Conservation (phyloP, 2,113 vertebrate species). For the Typhlomys cinereus region DNA sequence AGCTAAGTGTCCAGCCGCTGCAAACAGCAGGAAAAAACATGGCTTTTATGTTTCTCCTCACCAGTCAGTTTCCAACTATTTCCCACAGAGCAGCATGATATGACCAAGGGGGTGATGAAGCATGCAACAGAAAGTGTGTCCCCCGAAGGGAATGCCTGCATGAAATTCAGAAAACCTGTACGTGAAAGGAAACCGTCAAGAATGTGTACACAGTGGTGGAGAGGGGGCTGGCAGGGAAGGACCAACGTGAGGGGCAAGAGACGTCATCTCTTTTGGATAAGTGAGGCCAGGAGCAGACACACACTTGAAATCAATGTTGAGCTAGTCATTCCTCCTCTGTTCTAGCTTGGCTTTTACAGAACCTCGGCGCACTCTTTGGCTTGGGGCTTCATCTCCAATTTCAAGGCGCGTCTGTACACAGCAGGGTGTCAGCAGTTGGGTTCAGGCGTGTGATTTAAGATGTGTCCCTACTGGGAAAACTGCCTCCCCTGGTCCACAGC, state of each 20-base stretch:
- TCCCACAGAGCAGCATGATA: background rate
- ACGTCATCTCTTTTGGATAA: background rate
- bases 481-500: background rate
- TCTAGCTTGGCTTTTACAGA: background rate
- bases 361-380: constrained; percentile 48
- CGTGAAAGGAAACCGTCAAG: background rate
- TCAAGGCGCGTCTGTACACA: constrained; percentile 40
- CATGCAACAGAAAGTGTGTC: background rate
- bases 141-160: background rate
- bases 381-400: constrained; percentile 21
- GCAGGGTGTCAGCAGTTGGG: constrained; percentile 59
- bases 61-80: background rate
- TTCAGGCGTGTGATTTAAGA: constrained; percentile 72
- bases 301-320: background rate
- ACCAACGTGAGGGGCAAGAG: background rate
- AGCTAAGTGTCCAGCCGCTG: constrained; percentile 9
- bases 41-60: background rate
- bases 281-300: background rate
- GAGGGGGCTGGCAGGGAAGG: background rate
- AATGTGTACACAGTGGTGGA: background rate
- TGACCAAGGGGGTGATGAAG: background rate
- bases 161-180: background rate
- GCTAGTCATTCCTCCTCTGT: constrained; percentile 41
- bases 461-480: background rate
- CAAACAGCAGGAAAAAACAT: background rate